phyloP scores from a whole-genome alignment of 2,113 vertebrate species.

The human (Homo sapiens) region GRCh38 chrX:98960501-98961000 shows the following conservation, averaged over 20 bases:
- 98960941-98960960: not conserved
- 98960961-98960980: not conserved
- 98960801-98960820: not conserved
- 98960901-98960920: not conserved
- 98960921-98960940: constrained; percentile 15
- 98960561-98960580: not conserved
- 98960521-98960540: not conserved
- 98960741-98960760: not conserved
- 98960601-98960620: not conserved
- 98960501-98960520: not conserved
- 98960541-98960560: not conserved
- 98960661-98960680: not conserved
- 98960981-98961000: not conserved
- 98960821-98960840: not conserved
- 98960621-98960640: not conserved
- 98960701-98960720: not conserved
- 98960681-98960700: not conserved
- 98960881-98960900: not conserved
- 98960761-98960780: not conserved
- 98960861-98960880: not conserved
- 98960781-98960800: not conserved
- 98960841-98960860: not conserved
- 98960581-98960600: not conserved
- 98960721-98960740: not conserved
- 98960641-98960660: not conserved